Evolutionary conservation across 1,140 invertebrate species (phyloP).

Genomic region (Drosophila melanogaster): DNA sequence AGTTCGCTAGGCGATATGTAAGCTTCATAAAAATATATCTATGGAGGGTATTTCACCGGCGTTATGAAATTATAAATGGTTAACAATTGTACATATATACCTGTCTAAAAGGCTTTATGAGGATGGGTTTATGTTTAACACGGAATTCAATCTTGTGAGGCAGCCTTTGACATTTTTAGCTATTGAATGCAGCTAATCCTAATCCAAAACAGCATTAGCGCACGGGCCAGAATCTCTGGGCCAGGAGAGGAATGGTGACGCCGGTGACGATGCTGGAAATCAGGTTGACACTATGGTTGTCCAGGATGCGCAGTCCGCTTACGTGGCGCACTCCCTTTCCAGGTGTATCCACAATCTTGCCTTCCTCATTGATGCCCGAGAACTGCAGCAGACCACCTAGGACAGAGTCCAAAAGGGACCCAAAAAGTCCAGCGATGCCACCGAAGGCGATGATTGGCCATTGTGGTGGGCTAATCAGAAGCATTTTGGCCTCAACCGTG

Average conservation of each 20-base stretch:
- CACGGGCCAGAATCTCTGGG: slow-evolving; percentile 88
- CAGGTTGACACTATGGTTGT: slow-evolving; percentile 96
- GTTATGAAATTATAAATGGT: not conserved
- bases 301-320: slow-evolving; percentile 91
- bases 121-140: not conserved
- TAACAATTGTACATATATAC: not conserved
- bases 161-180: not conserved
- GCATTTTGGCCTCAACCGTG: slow-evolving; percentile 86
- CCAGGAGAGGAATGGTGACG: slow-evolving; percentile 89
- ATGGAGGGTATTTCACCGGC: slow-evolving; percentile 1
- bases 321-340: slow-evolving; percentile 91
- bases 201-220: slow-evolving; percentile 32
- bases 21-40: slow-evolving; percentile 58
- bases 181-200: not conserved
- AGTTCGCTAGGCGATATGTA: slow-evolving; percentile 38
- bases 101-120: not conserved
- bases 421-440: slow-evolving; percentile 90
- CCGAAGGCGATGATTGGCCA: slow-evolving; percentile 92
- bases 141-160: not conserved
- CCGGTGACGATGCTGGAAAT: slow-evolving; percentile 91
- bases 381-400: slow-evolving; percentile 94
- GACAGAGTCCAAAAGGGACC: slow-evolving; percentile 93
- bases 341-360: slow-evolving; percentile 90
- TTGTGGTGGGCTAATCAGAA: slow-evolving; percentile 89
- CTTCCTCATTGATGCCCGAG: slow-evolving; percentile 90